Evolutionary conservation across 1,140 invertebrate species (phyloP), one percentile per base, ranked within the genome.

Genomic region (Brachionus paranguensis): DNA sequence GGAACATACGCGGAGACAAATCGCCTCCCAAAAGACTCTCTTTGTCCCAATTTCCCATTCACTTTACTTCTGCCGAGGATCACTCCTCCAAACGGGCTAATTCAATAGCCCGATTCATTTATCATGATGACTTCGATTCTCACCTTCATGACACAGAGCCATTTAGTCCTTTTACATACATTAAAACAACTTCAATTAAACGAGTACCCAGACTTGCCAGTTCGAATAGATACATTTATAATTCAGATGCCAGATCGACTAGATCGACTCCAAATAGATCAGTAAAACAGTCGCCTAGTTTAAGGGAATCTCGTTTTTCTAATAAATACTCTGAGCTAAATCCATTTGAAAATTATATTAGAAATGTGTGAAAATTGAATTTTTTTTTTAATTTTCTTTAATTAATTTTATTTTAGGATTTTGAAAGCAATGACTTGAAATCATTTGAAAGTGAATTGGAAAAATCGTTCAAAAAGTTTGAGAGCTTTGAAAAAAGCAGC

Each of bases 101-200:
- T 72, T 72, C 68, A 72, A 72, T 72, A 72, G 68, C 68, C 12
- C 68, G 41, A 37, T 45, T 72, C 8, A 72, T 72, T 20, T 43
- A 72, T 43, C 3, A 72, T 45, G 68, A 72, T 17, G 68, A 72
- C 2, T 20, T 3, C 1, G 37, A 72, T 43, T 11, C 17, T 41
- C 27, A 72, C n/a, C 43, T 72, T 72, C 11, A 33, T 68, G 14
- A 14, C 27, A 43, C 37, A 3, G 68, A 72, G 6, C 24, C 33
- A n/a, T 17, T 11, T 43, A 76, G 72, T 50, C 72, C 72, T 4
- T 76, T 76, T 47, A 76, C 72, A 12, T 76, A 76, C 27, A 76
- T 76, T 14, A 76, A 76, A 76, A 76, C 72, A 76, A 76, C 72
- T 20, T 76, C 72, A 14, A 76, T 76, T 24, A 76, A 50, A 76